Evolutionary conservation across 2,113 vertebrate genomes (phyloP).

Genomic region (Melanerpes aurifrons): DNA sequence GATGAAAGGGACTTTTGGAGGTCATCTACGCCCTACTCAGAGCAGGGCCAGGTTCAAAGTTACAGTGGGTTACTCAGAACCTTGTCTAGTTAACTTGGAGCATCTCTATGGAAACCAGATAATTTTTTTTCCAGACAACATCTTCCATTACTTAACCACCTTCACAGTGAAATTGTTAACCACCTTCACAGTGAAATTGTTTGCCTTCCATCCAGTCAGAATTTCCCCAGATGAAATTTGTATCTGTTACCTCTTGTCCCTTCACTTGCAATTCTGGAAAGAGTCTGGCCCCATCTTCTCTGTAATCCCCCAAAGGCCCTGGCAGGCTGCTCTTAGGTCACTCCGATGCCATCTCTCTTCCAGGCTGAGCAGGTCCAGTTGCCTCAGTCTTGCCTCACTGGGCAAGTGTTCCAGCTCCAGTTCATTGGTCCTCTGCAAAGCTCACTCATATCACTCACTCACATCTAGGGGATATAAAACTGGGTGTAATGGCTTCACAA

Average conservation of each 20-base stretch:
- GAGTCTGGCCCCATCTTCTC: not conserved
- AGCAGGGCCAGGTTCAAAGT: not conserved
- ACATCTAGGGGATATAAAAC: not conserved
- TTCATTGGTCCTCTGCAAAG: not conserved
- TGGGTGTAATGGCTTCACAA: not conserved
- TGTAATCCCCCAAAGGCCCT: not conserved
- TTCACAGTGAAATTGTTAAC: not conserved
- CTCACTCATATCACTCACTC: not conserved
- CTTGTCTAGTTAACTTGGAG: not conserved
- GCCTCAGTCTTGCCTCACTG: not conserved
- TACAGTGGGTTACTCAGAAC: not conserved
- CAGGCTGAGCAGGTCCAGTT: not conserved
- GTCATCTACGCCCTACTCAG: not conserved
- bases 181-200: not conserved
- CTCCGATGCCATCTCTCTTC: not conserved
- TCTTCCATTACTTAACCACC: not conserved
- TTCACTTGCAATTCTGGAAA: not conserved
- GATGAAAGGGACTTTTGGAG: not conserved
- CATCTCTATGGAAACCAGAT: not conserved
- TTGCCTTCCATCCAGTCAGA: not conserved
- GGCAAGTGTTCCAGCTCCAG: not conserved
- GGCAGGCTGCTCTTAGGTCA: not conserved
- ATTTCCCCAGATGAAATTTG: not conserved
- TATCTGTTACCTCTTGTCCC: not conserved
- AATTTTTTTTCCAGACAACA: not conserved